These are phyloP conservation scores for Psammodynastes pulverulentus DNA, from an alignment of 2,113 vertebrate genomes.

Conservation along the genomic window DNA sequence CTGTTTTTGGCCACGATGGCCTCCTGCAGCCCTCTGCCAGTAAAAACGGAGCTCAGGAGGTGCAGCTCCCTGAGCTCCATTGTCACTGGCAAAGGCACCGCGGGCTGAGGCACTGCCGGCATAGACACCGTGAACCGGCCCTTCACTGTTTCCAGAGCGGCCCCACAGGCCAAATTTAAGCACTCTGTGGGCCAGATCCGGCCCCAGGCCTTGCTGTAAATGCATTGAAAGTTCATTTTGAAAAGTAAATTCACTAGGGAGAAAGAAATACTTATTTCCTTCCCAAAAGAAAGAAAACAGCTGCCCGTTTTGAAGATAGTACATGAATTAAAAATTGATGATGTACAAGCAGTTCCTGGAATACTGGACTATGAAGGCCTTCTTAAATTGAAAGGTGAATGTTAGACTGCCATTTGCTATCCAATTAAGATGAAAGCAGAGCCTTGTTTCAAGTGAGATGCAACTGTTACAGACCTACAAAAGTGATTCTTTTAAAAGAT, in stretches of 20 bases:
- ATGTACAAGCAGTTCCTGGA: neutral
- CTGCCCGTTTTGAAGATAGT: neutral
- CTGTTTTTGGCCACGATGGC: too few species aligned
- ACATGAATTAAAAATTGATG: neutral
- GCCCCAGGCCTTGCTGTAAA: neutral
- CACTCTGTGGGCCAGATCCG: too few species aligned
- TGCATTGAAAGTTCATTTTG: neutral
- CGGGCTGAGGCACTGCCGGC: too few species aligned
- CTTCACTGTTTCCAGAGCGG: too few species aligned
- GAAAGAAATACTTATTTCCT: neutral
- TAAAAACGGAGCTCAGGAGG: too few species aligned
- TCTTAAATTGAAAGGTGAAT: neutral
- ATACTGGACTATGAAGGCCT: neutral
- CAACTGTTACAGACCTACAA: neutral
- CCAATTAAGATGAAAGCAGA: neutral
- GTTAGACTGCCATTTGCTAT: neutral
- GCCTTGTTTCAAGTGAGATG: neutral
- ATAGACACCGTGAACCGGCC: too few species aligned
- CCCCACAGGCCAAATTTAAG: too few species aligned
- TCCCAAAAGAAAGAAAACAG: neutral
- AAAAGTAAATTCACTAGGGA: neutral
- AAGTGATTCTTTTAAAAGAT: neutral
- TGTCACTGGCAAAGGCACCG: too few species aligned
- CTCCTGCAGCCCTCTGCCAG: too few species aligned
- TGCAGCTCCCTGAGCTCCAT: too few species aligned